These are phyloP conservation scores for Leptestheria dahalacensis DNA, from an alignment of 1,140 invertebrate species.

Conservation along the genomic window DNA sequence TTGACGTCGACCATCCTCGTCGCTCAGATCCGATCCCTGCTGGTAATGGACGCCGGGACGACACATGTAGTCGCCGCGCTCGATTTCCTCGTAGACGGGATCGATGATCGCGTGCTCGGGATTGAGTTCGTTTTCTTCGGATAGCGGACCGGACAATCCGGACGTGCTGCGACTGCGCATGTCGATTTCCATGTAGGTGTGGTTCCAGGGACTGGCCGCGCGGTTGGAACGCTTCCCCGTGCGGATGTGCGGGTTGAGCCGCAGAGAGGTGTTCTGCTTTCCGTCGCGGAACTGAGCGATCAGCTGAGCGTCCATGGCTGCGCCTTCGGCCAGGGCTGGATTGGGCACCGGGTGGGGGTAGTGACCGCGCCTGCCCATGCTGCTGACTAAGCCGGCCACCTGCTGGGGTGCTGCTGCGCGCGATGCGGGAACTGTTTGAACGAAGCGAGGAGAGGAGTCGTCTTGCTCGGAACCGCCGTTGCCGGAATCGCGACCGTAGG, in stretches of 20 bases:
- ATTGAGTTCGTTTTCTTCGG: slow-evolving; percentile 8
- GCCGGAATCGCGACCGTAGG: slow-evolving; percentile 44
- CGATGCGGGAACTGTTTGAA: slow-evolving; percentile 9
- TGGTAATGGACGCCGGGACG: slow-evolving; percentile 12
- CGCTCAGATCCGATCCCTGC: slow-evolving; percentile 59
- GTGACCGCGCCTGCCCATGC: slow-evolving; percentile 12
- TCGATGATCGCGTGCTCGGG: slow-evolving; percentile 28
- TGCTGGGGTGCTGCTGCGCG: slow-evolving; percentile 18
- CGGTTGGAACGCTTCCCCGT: slow-evolving; percentile 21
- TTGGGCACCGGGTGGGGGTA: slow-evolving; percentile 15
- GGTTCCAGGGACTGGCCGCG: slow-evolving; percentile 39
- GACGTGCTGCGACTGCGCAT: slow-evolving; percentile 24
- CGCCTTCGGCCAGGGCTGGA: slow-evolving; percentile 13
- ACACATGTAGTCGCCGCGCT: slow-evolving; percentile 31
- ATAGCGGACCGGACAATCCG: background rate
- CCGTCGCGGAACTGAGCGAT: slow-evolving; percentile 22
- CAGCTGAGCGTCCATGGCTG: slow-evolving; percentile 14
- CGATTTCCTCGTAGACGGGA: slow-evolving; percentile 67
- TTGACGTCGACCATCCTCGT: slow-evolving; percentile 57
- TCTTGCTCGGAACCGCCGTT: slow-evolving; percentile 46
- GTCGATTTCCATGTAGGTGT: slow-evolving; percentile 48
- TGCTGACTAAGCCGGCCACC: slow-evolving; percentile 22
- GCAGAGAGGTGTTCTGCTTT: slow-evolving; percentile 17
- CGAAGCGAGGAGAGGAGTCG: slow-evolving; percentile 33
- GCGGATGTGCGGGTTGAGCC: slow-evolving; percentile 15